A percentile compares a stretch with the other conserved stretches of the same genome.
These are phyloP conservation scores for Nesidiocoris tenuis DNA, from an alignment of 2,888 invertebrate genomes.

Conservation along the genomic window DNA sequence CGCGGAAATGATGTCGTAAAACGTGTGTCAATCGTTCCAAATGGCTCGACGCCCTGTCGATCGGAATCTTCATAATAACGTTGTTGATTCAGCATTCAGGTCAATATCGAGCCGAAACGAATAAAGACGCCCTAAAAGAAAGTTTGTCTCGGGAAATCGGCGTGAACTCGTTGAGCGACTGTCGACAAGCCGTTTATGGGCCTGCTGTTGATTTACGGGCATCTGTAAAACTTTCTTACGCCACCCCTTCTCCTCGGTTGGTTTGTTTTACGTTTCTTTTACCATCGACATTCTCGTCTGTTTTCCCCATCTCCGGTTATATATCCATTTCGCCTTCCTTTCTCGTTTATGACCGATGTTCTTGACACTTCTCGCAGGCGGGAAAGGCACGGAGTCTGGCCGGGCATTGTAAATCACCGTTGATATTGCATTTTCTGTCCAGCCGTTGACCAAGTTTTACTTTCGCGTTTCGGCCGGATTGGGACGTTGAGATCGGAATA, in stretches of 20 bases:
- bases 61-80: not conserved
- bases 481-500: too few species aligned
- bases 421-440: not conserved
- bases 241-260: not conserved
- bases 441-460: not conserved
- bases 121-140: not conserved
- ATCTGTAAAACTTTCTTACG: not conserved
- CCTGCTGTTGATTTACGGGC: not conserved
- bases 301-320: not conserved
- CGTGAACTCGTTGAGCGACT: not conserved
- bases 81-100: not conserved
- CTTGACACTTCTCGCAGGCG: not conserved
- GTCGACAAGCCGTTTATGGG: not conserved
- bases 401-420: not conserved
- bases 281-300: not conserved
- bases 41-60: too few species aligned
- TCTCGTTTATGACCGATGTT: not conserved
- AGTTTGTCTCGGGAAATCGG: not conserved
- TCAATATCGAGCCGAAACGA: not conserved
- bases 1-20: too few species aligned
- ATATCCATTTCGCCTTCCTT: not conserved
- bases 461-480: too few species aligned
- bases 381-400: not conserved
- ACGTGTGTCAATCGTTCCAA: too few species aligned
- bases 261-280: not conserved